Conservation (phyloP, 2,113 vertebrate genomes). For the Pao palembangensis region DNA sequence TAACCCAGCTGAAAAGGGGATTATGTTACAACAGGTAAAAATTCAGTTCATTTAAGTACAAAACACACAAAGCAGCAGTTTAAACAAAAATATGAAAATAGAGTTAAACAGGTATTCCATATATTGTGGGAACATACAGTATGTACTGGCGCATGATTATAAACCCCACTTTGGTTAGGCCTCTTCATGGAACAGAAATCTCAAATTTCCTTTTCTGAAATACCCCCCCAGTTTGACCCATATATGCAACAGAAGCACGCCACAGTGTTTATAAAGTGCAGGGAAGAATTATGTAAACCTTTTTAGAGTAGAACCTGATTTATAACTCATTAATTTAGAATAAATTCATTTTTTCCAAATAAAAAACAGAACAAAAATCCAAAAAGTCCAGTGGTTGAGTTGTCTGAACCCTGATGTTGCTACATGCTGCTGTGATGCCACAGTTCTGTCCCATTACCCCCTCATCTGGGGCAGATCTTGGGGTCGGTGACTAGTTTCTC, state of each 20-base stretch:
- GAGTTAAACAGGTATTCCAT: too few species aligned
- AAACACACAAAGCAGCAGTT: too few species aligned
- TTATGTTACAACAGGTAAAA: too few species aligned
- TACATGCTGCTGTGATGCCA: not conserved
- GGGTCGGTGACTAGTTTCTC: constrained; percentile 87
- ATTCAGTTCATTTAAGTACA: too few species aligned
- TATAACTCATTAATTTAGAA: not conserved
- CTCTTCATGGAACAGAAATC: too few species aligned
- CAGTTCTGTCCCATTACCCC: constrained; percentile 8
- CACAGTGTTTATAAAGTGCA: constrained; percentile 10
- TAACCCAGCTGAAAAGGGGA: too few species aligned
- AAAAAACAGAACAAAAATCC: constrained; percentile 5
- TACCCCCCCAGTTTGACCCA: not conserved
- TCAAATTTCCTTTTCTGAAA: not conserved
- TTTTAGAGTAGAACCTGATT: not conserved
- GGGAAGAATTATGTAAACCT: constrained; percentile 18
- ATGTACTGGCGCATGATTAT: too few species aligned
- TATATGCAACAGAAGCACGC: constrained; percentile 9
- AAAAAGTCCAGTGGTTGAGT: constrained; percentile 15
- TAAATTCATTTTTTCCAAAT: not conserved
- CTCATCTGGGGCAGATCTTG: constrained; percentile 81
- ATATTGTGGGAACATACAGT: too few species aligned
- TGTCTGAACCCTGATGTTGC: constrained; percentile 6
- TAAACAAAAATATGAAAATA: too few species aligned
- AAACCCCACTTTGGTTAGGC: too few species aligned